A percentile compares a stretch with the other conserved stretches of the same genome.
phyloP scores from a whole-genome alignment of 2,888 invertebrate species.

The Flexamia atlantica region DNA sequence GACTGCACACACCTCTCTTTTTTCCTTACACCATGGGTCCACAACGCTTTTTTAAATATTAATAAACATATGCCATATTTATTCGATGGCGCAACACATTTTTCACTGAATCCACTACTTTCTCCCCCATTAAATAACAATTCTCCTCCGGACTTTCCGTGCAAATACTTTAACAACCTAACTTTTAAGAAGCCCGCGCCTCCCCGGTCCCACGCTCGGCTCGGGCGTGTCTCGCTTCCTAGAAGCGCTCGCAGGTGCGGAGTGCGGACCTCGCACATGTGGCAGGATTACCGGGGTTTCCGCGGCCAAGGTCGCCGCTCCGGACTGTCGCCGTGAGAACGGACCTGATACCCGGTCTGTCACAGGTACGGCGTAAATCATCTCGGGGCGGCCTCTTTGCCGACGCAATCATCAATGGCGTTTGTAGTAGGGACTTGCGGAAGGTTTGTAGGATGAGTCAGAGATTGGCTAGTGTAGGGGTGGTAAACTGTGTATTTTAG shows the following conservation, averaged over 20 bases:
- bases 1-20: no score
- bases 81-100: no score
- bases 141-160: no score
- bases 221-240: constrained; percentile 2
- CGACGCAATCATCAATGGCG: background rate
- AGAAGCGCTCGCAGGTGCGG: constrained; percentile 20
- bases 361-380: constrained; percentile 12
- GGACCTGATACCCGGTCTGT: background rate
- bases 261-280: background rate
- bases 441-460: constrained; percentile 14
- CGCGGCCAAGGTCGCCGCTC: constrained; percentile 25
- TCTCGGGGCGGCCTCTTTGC: background rate
- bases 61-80: no score
- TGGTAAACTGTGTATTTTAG: no score
- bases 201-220: background rate
- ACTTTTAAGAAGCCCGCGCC: no score
- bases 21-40: no score
- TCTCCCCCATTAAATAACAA: no score
- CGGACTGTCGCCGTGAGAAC: constrained; percentile 3
- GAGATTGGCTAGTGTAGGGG: background rate
- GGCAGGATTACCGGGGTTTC: constrained; percentile 39
- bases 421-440: background rate
- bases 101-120: no score
- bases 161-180: no score
- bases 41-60: no score